Evolutionary conservation across 2,113 vertebrate species (phyloP).

Genomic region (Coreoperca whiteheadi): DNA sequence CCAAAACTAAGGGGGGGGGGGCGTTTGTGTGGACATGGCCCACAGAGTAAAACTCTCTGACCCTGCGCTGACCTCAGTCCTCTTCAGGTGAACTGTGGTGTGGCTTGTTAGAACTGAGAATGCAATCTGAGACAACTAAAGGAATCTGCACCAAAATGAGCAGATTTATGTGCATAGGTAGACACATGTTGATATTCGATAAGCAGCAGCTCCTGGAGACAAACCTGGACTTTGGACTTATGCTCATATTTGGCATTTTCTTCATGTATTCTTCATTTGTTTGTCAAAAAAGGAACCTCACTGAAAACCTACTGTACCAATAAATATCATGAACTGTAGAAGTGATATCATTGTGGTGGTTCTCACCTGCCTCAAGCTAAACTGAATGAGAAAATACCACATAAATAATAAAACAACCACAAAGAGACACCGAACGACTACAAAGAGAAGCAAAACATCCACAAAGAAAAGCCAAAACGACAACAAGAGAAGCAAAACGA

Average conservation of each 20-base stretch:
- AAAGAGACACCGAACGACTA: no score
- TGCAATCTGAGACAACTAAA: not conserved
- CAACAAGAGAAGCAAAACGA: not conserved
- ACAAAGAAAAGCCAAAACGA: no score
- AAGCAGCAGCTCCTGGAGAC: no score
- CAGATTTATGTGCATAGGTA: not conserved
- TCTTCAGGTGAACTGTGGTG: not conserved
- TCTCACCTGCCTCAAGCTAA: not conserved
- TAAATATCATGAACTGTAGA: not conserved
- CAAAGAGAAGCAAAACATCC: not conserved
- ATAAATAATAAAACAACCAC: not conserved
- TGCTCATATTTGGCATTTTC: not conserved
- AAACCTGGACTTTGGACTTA: not conserved
- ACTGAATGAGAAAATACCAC: not conserved
- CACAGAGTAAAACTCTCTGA: slow-evolving; percentile 4
- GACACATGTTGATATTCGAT: not conserved
- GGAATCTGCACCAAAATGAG: not conserved
- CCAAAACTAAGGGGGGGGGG: no score
- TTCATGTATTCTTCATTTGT: not conserved
- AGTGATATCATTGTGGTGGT: not conserved
- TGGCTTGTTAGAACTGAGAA: not conserved
- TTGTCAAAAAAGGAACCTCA: not conserved
- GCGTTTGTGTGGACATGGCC: not conserved
- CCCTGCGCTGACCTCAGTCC: slow-evolving; percentile 17
- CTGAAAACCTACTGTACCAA: not conserved